A percentile compares a stretch with the other conserved stretches of the same genome.
phyloP scores from a whole-genome alignment of 2,888 invertebrate genomes.

The Aleiodes testaceus region DNA sequence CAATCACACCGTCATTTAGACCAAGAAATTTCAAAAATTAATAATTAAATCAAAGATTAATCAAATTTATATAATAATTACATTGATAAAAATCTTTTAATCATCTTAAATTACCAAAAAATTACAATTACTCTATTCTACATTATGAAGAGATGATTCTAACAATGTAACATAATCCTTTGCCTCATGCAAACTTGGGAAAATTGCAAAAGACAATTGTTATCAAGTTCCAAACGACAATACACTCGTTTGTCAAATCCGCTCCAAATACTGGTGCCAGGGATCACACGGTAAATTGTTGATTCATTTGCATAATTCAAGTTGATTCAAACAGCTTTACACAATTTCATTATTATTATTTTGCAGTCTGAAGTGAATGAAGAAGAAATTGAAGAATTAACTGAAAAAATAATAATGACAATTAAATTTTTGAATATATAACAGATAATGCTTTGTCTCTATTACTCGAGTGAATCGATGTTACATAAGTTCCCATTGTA shows the following conservation, averaged over 20 bases:
- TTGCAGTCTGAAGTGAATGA: too few relatives aligned
- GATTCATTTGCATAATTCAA: conserved; percentile 50
- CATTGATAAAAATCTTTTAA: too few relatives aligned
- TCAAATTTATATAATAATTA: neutral
- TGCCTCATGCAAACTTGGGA: conserved; percentile 59
- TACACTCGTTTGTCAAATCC: conserved; percentile 62
- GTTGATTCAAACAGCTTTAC: conserved; percentile 40
- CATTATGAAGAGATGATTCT: too few relatives aligned
- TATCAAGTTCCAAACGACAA: conserved; percentile 60
- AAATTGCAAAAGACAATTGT: conserved; percentile 68
- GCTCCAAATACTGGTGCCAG: conserved; percentile 60
- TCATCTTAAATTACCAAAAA: too few relatives aligned
- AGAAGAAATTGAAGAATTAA: too few relatives aligned
- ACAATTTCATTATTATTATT: neutral
- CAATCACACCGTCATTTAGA: conserved; percentile 1
- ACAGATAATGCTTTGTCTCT: conserved; percentile 64
- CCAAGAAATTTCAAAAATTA: neutral
- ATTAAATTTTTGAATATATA: too few relatives aligned
- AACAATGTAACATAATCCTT: neutral
- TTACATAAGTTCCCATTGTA: conserved; percentile 63
- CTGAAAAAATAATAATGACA: too few relatives aligned
- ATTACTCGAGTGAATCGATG: conserved; percentile 67
- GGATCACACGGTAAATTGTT: conserved; percentile 47
- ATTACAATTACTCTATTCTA: too few relatives aligned
- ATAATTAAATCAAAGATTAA: neutral